A percentile compares a stretch with the other conserved stretches of the same genome.
These are phyloP conservation scores for Ypsolopha scabrella DNA, from an alignment of 2,888 invertebrate genomes.

Conservation along the genomic window DNA sequence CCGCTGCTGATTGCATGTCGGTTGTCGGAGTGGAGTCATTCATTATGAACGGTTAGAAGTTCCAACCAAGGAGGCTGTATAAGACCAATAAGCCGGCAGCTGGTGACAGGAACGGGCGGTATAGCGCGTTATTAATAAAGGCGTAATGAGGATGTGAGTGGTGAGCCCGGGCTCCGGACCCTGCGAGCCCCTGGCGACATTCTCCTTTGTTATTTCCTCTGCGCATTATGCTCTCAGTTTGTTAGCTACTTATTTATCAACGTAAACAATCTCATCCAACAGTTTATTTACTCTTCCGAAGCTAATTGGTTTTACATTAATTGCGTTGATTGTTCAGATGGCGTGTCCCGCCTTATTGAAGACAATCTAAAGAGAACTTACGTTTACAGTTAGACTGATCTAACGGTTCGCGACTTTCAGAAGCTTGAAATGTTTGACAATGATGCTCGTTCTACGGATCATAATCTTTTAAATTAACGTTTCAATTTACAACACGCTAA, in stretches of 20 bases:
- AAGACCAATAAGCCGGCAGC: background rate
- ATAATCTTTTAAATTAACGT: slow-evolving; percentile 9
- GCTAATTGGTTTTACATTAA: slow-evolving; percentile 58
- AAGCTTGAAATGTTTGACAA: slow-evolving; percentile 20
- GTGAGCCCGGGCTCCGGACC: too few relatives aligned
- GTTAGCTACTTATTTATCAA: slow-evolving; percentile 52
- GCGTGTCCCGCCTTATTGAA: slow-evolving; percentile 19
- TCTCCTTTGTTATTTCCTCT: slow-evolving; percentile 32
- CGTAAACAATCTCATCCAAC: slow-evolving; percentile 36
- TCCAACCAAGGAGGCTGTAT: background rate
- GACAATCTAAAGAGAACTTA: slow-evolving; percentile 10
- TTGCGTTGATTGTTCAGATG: slow-evolving; percentile 37
- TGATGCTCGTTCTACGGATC: background rate
- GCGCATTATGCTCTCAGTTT: slow-evolving; percentile 51
- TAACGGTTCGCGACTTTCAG: slow-evolving; percentile 36
- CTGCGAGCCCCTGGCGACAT: slow-evolving; percentile 16
- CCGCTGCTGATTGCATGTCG: background rate
- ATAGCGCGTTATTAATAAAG: slow-evolving; percentile 64
- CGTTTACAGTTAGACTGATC: slow-evolving; percentile 41
- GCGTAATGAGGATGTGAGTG: slow-evolving; percentile 64
- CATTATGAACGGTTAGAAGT: background rate
- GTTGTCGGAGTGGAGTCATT: background rate
- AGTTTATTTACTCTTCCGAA: slow-evolving; percentile 12
- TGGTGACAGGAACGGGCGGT: slow-evolving; percentile 8
- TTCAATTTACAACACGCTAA: slow-evolving; percentile 23